Base-by-base conservation (phyloP, 2,113 vertebrate species). In the Pontoporia blainvillei region DNA sequence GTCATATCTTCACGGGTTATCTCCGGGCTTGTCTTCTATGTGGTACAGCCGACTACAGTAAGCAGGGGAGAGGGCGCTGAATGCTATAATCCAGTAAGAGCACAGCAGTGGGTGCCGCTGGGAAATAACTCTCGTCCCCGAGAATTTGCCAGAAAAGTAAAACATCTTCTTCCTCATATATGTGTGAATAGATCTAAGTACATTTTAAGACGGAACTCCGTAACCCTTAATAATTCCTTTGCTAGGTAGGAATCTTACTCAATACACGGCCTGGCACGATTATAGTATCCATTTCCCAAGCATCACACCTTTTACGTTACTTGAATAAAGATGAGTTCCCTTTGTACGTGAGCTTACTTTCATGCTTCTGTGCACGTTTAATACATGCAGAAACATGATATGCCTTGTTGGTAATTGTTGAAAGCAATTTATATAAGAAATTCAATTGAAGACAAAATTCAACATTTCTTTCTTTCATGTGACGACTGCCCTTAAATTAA, bases 1-100 rank as follows among this genome's bases (percentile, higher is more conserved):
- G 98, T 98, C 98, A 93, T 98, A 98, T 97, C 98, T 97, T 83
- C 17, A 64, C 96, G 96, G 95, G 98, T 99, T 98, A 98, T 98
- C 98, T 98, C 94, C 69, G 85, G 97, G 98, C 87, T 88, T 93
- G 97, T 91, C 98, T 97, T 95, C 96, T 97, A 89, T 59, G 5
- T 82, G 94, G 64, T 89, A 91, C 18, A 39, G 97, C 97, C 89
- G 90, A 97, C 73, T 84, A 20, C 7, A 11, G 72, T n/a, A 64
- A 94, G 73, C 36, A 11, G 44, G 69, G 31, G 31, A 64, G 41
- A 54, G 61, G 0, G 10, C 59, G 41, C 8, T 2, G 54, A 52
- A 72, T 2, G 96, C 1, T 1, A 89, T 62, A 46, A 93, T 95
- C 85, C 98, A 97, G 97, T 97, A 97, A 98, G 97, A 67, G 92